Base-by-base conservation (phyloP, 2,888 invertebrate genomes). In the Coremacera marginata region DNA sequence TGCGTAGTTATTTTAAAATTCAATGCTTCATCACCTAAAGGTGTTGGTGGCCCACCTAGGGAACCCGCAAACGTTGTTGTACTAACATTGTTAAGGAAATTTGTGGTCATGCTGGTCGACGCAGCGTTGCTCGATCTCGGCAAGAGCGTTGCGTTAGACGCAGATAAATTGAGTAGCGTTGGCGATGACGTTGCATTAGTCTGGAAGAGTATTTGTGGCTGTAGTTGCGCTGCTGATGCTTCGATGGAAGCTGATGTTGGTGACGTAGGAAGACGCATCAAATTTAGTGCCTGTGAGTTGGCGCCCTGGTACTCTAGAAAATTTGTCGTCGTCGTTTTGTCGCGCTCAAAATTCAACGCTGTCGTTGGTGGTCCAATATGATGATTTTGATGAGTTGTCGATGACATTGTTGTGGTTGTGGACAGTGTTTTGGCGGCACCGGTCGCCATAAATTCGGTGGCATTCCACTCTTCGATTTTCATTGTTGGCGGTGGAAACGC, bases 401-500 rank as follows among this genome's bases (percentile, higher is more conserved):
- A 37, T 11, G 76, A 77, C 57, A 77, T 22, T 31, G 77, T 70
- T 16, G 78, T 78, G 4, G 78, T 76, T n/a, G 80, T 80, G 25
- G 79, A 79, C 3, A 81, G 79, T 2, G 79, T 80, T 5, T 79
- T 82, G 1, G 72, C 90, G 88, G 81, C 79, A 5, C 80, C 81
- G 1, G 80, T 79, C 19, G 81, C 71, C 81, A 83, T 82, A 79
- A 77, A 82, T 25, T 82, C 83, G 16, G 80, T 70, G 14, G 81
- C 80, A 77, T 89, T 89, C 85, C 94, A 94, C 1, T 94, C 93
- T 88, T 95, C 95, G 74, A 94, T 92, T 89, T 95, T 95, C 76
- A 94, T 93, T 63, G 94, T 89, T 11, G 83, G 70, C 11, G 86
- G 81, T 49, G 87, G 87, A 51, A 86, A 78, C 65, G 86, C 68